Base-by-base conservation (phyloP, 2,113 vertebrate species). In the Grammomys dolichurus region DNA sequence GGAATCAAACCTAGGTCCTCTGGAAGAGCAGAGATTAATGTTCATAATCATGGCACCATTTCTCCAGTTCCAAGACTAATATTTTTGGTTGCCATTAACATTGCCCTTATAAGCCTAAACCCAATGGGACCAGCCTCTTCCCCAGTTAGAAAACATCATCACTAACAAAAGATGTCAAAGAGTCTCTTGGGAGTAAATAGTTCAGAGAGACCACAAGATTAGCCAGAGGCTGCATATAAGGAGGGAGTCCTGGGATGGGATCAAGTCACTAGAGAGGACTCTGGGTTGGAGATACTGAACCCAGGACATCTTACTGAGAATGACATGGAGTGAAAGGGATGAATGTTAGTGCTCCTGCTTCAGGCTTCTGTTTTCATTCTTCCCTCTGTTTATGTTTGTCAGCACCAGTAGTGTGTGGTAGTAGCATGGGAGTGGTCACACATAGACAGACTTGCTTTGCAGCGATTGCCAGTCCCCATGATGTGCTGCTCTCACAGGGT, bases 11-110 rank as follows among this genome's bases (percentile, higher is more conserved):
- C 7, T n/a, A 43, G n/a, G 40, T 65, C n/a, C 58, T 65, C 16
- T 40, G 14, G n/a, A 85, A 65, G n/a, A 65, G 3, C n/a, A 43
- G n/a, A 40, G 40, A 40, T 1, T 6, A 63, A 26, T 28, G 56
- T 1, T 31, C 7, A 43, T 28, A 63, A 84, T 4, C 0, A 13
- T 4, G 26, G 56, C 1, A 85, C 58, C 40, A 85, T 22, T 7
- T 43, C n/a, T 63, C 58, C n/a, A 63, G 1, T 9, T 40, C 24
- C 40, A 56, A 89, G 84, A 81, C 67, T 77, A 87, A 96, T 84
- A 93, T 96, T 93, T 95, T 87, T 97, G 94, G 20, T 89, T 91
- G 93, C 94, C 97, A 96, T 97, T 89, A 48, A 9, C 97, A 92
- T 97, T 98, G 87, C 96, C 94, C 87, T 98, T 97, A 95, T 8